Evolutionary conservation across 2,888 invertebrate genomes (phyloP), one percentile per base, ranked within the genome.

Genomic region (Pristionchus entomophagus): DNA sequence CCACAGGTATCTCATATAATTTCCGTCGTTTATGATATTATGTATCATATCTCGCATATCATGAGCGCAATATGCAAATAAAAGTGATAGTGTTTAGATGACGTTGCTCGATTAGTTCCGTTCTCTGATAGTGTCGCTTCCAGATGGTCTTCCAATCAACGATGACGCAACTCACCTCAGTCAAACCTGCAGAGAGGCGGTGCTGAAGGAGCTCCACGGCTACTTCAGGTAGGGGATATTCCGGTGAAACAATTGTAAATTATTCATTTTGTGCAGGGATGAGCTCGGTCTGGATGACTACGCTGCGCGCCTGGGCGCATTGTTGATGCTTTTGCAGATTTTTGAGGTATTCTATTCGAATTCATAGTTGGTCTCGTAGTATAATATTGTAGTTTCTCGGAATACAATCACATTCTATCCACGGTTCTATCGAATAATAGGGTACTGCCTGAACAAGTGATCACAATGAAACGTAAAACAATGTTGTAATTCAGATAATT

Each of bases 301-400:
- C 17, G 73, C 73, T 14, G 17, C 73, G 0, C 73, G 73, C 0
- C 73, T 73, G 1, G 73, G 73, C 45, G 45, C 41, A n/a, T 19
- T 73, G 41, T 41, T 73, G 17, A 73, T 73, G 73, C 73, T 73
- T 1, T 12, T 73, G 10, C 73, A 73, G 26, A 73, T 73, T 8
- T 73, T 73, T 26, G 73, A 73, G 73, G 73, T 73, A 22, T 69
- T 14, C 38, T n/a, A n/a, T 35, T 65, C 19, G n/a, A 12, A 59
- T 62, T n/a, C 32, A 32, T 32, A 0, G 14, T 10, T 19, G 14
- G 4, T 26, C 32, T 5, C 62, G 10, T n/a, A 32, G 32, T 14
- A 62, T 0, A 8, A 62, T 59, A 22, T 59, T 26, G 12, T 59
- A 4, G 59, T n/a, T n/a, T n/a, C n/a, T n/a, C n/a, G n/a, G n/a